These are phyloP conservation scores for Champsocephalus esox DNA, from an alignment of 2,797 vertebrate genomes.

Conservation along the genomic window DNA sequence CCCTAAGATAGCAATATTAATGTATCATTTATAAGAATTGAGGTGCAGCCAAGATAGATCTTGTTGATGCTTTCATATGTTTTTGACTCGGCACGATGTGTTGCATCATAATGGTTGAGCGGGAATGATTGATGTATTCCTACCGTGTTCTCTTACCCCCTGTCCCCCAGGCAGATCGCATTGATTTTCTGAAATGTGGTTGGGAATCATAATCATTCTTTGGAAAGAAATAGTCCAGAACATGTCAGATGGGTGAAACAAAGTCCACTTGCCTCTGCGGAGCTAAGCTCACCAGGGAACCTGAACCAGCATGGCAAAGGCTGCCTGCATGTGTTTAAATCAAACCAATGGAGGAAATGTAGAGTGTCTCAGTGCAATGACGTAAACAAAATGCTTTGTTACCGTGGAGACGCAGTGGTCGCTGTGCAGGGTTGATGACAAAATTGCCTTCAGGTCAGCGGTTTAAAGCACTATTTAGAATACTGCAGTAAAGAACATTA, in stretches of 20 bases:
- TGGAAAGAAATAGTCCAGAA: constrained; percentile 58
- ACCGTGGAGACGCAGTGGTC: constrained; percentile 39
- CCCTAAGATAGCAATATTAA: not conserved
- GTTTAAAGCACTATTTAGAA: constrained; percentile 42
- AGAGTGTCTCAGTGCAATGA: constrained; percentile 23
- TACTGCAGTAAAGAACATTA: constrained; percentile 30
- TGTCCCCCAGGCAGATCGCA: constrained; percentile 42
- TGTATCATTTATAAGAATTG: not conserved
- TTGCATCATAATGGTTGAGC: constrained; percentile 51
- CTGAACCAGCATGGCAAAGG: constrained; percentile 47
- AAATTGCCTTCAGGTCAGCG: constrained; percentile 46
- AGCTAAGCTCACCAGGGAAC: constrained; percentile 53
- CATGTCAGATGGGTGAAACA: constrained; percentile 62
- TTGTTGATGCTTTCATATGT: not conserved
- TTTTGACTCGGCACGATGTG: constrained; percentile 24
- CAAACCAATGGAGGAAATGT: constrained; percentile 42
- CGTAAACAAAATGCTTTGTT: constrained; percentile 53
- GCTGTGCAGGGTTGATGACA: constrained; percentile 54
- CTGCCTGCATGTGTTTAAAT: constrained; percentile 42
- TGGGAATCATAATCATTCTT: constrained; percentile 66
- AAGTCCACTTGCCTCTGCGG: constrained; percentile 49
- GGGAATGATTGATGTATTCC: constrained; percentile 61
- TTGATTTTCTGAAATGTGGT: constrained; percentile 70
- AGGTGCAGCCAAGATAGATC: not conserved
- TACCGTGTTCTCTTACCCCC: constrained; percentile 39